phyloP scores from a whole-genome alignment of 2,888 invertebrate species.

The Netelia fuscicornis region DNA sequence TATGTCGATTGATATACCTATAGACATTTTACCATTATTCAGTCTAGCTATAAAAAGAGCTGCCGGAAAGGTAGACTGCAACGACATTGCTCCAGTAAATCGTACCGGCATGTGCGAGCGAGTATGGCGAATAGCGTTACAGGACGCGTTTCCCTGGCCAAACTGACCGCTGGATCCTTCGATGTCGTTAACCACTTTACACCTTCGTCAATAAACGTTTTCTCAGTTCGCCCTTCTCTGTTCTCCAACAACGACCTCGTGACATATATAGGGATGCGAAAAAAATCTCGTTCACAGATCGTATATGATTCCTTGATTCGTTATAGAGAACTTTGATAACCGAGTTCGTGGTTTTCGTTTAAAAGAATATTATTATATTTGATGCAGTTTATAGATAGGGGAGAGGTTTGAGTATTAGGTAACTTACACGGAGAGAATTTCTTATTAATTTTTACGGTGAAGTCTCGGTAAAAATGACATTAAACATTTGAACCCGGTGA shows the following conservation, averaged over 20 bases:
- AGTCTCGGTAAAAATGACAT: too few relatives aligned
- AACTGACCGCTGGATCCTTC: constrained; percentile 72
- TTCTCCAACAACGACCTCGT: constrained; percentile 47
- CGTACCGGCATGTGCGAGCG: constrained; percentile 18
- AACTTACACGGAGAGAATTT: too few relatives aligned
- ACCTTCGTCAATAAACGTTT: constrained; percentile 71
- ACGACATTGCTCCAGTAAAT: neutral
- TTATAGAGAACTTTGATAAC: too few relatives aligned
- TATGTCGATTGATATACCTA: constrained; percentile 32
- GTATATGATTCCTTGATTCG: too few relatives aligned
- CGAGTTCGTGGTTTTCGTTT: too few relatives aligned
- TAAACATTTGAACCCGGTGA: too few relatives aligned
- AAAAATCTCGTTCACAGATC: too few relatives aligned
- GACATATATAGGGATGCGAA: neutral
- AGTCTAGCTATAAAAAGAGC: neutral
- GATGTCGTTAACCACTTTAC: constrained; percentile 76
- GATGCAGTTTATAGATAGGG: too few relatives aligned
- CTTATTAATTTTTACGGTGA: too few relatives aligned
- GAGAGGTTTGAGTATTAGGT: too few relatives aligned
- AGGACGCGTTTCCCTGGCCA: constrained; percentile 66
- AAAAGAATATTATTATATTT: too few relatives aligned
- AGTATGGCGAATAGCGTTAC: constrained; percentile 41
- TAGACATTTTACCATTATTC: neutral
- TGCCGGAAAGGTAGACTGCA: neutral
- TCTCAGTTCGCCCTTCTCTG: constrained; percentile 56